These are phyloP conservation scores for Parnassius smintheus DNA, from an alignment of 2,888 invertebrate species.

Conservation along the genomic window DNA sequence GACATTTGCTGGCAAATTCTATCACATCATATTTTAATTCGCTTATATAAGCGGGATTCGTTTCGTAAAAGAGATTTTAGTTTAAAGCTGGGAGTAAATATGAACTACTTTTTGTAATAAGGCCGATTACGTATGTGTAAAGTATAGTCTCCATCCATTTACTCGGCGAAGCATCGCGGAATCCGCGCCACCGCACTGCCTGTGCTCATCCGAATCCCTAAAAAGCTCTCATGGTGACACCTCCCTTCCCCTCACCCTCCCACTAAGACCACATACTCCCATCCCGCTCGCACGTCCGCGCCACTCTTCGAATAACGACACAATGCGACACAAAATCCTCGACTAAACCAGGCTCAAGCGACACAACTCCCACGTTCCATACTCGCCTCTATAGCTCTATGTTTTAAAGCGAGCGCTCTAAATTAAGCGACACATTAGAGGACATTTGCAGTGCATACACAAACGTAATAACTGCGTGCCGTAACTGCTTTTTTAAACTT, in stretches of 20 bases:
- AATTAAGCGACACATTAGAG: conserved; percentile 78
- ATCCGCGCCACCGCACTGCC: conserved; percentile 44
- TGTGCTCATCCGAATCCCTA: conserved; percentile 57
- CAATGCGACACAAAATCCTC: conserved; percentile 65
- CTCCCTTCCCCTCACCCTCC: conserved; percentile 67
- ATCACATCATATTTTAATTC: no score
- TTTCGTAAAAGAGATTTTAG: no score
- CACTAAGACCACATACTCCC: conserved; percentile 46
- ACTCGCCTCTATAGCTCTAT: conserved; percentile 53
- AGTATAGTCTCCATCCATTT: conserved; percentile 49
- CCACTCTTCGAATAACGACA: conserved; percentile 63
- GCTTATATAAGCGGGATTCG: no score
- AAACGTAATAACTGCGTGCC: conserved; percentile 45
- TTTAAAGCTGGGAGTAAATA: no score
- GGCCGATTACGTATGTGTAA: no score
- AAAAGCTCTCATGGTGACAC: conserved; percentile 76
- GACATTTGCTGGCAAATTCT: no score
- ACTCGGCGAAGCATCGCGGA: conserved; percentile 50
- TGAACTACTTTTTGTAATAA: no score
- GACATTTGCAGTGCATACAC: conserved; percentile 51
- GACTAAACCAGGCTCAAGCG: conserved; percentile 58
- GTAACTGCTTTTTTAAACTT: conserved; percentile 39
- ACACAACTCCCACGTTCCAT: conserved; percentile 50
- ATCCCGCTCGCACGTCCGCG: conserved; percentile 66
- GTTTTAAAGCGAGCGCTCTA: conserved; percentile 65